Base-by-base conservation (phyloP, 2,888 invertebrate genomes). In the Schrankia costaestrigalis region DNA sequence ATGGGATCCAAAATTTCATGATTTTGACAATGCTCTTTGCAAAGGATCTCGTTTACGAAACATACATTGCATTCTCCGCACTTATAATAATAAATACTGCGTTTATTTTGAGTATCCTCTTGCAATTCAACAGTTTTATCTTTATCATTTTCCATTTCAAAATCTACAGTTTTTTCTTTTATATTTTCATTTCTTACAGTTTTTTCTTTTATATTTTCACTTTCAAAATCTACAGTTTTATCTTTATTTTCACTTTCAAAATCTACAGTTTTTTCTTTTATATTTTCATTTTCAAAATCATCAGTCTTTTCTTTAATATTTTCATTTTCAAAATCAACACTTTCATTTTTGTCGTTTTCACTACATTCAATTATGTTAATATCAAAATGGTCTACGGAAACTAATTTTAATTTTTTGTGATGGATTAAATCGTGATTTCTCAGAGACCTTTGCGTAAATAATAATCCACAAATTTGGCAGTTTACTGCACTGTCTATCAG, bases 1-100 rank as follows among this genome's bases (percentile, higher is more conserved):
- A 58, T 73, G 0, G 68, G 43, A 5, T 78, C 65, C 2, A 79
- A 32, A 0, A 35, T 23, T 5, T 25, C 33, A 6, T 80, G 79
- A 5, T 51, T 41, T 0, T 34, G 4, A 0, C 50, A 46, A 11
- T 80, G 80, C 6, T 67, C 60, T 2, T 56, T 61, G 24, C 77
- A 78, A 2, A 57, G 43, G 0, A 31, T 46, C 2, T 59, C 60
- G 0, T 51, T 57, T 1, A 72, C 8, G 11, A 63, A 80, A 23
- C 69, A 68, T 0, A 79, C 72, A 6, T 79, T 71, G 10, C 80
- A 81, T 0, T 59, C 47, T 0, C 42, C 48, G 12, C 80, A 66
- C 27, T 62, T 66, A 9, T 39, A 63, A 2, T 62, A 36, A 13
- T 35, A 46, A 3, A 35, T 47, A 27, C 44, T 1, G 33, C 5